These are phyloP conservation scores for Pachliopta kotzebuea DNA, from an alignment of 2,888 invertebrate species.

Conservation along the genomic window DNA sequence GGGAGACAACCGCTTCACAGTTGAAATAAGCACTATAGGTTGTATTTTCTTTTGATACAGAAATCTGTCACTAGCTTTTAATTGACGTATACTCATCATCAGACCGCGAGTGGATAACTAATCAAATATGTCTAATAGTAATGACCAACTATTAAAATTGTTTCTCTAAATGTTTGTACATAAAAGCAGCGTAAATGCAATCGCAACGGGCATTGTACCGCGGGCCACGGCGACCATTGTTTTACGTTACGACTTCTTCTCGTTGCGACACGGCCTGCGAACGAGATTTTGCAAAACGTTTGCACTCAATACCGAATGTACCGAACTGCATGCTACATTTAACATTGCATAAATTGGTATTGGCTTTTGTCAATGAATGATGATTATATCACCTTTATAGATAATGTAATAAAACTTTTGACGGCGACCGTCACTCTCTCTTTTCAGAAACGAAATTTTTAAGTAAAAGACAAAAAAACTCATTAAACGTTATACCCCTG, in stretches of 20 bases:
- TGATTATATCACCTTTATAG: neutral
- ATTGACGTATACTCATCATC: neutral
- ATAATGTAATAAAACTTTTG: neutral
- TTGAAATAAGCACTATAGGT: too few relatives aligned
- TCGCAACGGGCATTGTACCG: constrained; percentile 55
- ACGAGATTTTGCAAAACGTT: constrained; percentile 60
- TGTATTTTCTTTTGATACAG: neutral
- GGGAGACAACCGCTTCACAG: too few relatives aligned
- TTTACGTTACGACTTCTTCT: constrained; percentile 50
- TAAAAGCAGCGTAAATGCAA: constrained; percentile 40
- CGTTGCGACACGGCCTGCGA: constrained; percentile 57
- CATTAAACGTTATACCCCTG: too few relatives aligned
- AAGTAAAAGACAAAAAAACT: too few relatives aligned
- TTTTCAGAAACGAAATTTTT: neutral
- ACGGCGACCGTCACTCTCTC: neutral
- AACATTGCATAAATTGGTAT: constrained; percentile 5
- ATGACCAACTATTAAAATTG: neutral
- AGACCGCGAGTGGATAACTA: neutral
- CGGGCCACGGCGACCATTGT: constrained; percentile 56
- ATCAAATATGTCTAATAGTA: neutral
- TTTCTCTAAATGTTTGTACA: constrained; percentile 5
- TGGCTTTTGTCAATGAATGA: neutral
- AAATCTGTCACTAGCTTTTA: neutral
- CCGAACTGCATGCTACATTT: neutral
- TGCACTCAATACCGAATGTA: constrained; percentile 37